Evolutionary conservation across 2,797 vertebrate genomes (phyloP).

Genomic region (Botia kubotai): DNA sequence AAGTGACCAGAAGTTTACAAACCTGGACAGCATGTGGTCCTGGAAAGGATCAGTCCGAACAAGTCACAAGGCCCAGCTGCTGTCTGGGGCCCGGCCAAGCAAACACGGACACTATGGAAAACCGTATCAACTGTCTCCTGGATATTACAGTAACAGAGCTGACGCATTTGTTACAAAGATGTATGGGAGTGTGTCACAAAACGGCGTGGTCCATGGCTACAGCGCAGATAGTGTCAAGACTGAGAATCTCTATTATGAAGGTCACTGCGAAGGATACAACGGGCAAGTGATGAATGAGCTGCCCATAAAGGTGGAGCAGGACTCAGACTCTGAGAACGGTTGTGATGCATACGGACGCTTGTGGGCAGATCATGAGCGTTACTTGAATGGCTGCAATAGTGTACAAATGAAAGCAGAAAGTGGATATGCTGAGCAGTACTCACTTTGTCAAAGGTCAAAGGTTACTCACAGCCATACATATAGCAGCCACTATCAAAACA

Average conservation of each 20-base stretch:
- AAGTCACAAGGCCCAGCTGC: slow-evolving; percentile 69
- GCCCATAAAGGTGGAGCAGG: slow-evolving; percentile 89
- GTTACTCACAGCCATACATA: slow-evolving; percentile 81
- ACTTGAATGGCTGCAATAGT: slow-evolving; percentile 68
- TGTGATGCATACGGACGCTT: slow-evolving; percentile 75
- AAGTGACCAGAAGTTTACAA: slow-evolving; percentile 72
- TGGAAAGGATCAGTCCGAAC: slow-evolving; percentile 69
- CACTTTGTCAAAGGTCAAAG: slow-evolving; percentile 82
- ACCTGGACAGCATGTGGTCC: slow-evolving; percentile 73
- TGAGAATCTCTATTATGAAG: slow-evolving; percentile 70
- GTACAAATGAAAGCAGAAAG: slow-evolving; percentile 87
- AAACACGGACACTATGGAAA: slow-evolving; percentile 78
- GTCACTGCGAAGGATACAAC: slow-evolving; percentile 74
- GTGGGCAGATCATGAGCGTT: slow-evolving; percentile 78
- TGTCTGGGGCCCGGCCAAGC: slow-evolving; percentile 71
- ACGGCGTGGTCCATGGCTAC: slow-evolving; percentile 74
- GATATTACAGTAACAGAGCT: slow-evolving; percentile 72
- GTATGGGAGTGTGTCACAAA: slow-evolving; percentile 74
- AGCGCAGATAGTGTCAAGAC: slow-evolving; percentile 79
- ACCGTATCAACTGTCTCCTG: slow-evolving; percentile 77
- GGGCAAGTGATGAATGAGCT: slow-evolving; percentile 76
- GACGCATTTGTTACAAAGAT: slow-evolving; percentile 78
- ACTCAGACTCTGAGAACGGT: slow-evolving; percentile 86
- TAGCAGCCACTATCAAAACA: slow-evolving; percentile 76
- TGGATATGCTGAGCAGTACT: slow-evolving; percentile 78